phyloP scores from a whole-genome alignment of 1,140 invertebrate species.

The Hydropsyche tenuis region DNA sequence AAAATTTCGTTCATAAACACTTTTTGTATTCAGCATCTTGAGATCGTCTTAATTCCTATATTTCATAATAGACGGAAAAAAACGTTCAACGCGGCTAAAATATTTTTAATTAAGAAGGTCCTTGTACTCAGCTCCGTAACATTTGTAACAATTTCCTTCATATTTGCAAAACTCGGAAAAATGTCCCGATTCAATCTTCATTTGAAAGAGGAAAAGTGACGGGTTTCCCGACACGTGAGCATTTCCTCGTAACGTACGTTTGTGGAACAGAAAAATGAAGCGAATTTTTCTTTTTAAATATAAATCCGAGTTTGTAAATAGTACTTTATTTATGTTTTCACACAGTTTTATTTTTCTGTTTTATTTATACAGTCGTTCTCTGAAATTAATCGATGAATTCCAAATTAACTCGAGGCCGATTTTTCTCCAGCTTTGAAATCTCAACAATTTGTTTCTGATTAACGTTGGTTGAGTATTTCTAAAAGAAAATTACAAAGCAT shows the following conservation, averaged over 20 bases:
- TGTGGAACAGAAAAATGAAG: background rate
- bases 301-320: too few relatives aligned
- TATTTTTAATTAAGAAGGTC: too few relatives aligned
- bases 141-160: too few relatives aligned
- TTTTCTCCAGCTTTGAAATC: background rate
- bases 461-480: background rate
- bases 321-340: too few relatives aligned
- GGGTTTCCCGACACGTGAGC: background rate
- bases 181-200: background rate
- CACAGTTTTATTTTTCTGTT: too few relatives aligned
- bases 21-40: too few relatives aligned
- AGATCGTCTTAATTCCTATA: too few relatives aligned
- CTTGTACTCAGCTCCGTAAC: too few relatives aligned
- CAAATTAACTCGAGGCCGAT: background rate
- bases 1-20: background rate
- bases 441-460: background rate
- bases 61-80: too few relatives aligned
- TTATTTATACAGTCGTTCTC: background rate
- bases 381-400: conserved; percentile 6
- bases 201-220: background rate
- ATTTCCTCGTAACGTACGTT: background rate
- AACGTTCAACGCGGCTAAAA: too few relatives aligned
- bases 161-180: background rate
- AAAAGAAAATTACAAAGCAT: background rate
- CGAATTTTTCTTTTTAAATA: background rate